phyloP scores from a whole-genome alignment of 1,140 invertebrate genomes.

The Drosophila seguyi region DNA sequence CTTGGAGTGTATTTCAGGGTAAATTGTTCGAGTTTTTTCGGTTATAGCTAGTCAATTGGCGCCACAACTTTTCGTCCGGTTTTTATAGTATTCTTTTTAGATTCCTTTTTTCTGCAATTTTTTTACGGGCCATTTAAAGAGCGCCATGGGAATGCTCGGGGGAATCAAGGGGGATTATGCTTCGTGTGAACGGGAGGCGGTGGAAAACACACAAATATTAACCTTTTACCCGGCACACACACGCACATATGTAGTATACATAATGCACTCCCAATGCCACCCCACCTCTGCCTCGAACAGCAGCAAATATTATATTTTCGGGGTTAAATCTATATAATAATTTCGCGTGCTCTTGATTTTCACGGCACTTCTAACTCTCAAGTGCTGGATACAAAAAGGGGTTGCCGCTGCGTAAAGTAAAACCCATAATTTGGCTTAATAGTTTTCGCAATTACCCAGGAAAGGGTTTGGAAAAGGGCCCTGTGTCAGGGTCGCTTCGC shows the following conservation, averaged over 20 bases:
- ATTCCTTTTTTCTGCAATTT: conserved; percentile 40
- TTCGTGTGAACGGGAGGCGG: conserved; percentile 25
- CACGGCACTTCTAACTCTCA: conserved; percentile 72
- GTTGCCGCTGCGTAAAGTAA: conserved; percentile 68
- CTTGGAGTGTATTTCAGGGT: conserved; percentile 27
- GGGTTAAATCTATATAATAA: conserved; percentile 77
- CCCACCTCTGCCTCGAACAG: neutral
- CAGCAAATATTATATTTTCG: conserved; percentile 74
- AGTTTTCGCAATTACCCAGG: conserved; percentile 80
- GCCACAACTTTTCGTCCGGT: conserved; percentile 47
- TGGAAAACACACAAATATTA: conserved; percentile 72
- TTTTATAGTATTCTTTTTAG: conserved; percentile 5
- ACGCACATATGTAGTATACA: conserved; percentile 12
- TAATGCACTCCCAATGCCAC: conserved; percentile 26
- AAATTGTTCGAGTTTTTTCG: conserved; percentile 29
- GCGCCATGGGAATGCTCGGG: conserved; percentile 62
- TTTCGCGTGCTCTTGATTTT: conserved; percentile 81
- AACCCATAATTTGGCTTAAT: conserved; percentile 83
- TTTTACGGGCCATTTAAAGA: conserved; percentile 70
- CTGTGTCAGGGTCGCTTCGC: conserved; percentile 7
- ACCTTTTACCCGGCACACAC: conserved; percentile 59
- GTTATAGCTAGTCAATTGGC: conserved; percentile 41
- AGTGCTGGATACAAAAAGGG: conserved; percentile 49
- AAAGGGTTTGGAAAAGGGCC: conserved; percentile 53
- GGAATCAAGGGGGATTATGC: conserved; percentile 34